A percentile compares a stretch with the other conserved stretches of the same genome.
phyloP scores from a whole-genome alignment of 2,113 vertebrate species.

The Lagopus leucura region DNA sequence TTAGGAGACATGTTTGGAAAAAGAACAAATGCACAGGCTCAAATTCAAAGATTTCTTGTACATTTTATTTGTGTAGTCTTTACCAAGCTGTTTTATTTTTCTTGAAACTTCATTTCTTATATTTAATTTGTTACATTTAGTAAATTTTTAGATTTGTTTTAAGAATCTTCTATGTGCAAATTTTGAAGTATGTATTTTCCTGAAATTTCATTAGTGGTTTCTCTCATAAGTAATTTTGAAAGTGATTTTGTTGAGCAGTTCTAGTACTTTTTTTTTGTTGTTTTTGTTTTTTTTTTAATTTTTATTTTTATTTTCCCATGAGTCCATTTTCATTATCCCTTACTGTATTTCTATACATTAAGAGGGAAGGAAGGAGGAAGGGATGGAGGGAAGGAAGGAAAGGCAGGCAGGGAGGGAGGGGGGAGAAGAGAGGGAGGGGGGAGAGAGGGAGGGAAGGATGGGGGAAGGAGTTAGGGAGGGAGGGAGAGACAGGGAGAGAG shows the following conservation, averaged over 20 bases:
- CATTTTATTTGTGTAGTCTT: neutral
- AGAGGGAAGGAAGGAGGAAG: too few species aligned
- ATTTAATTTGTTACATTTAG: neutral
- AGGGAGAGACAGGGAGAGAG: too few species aligned
- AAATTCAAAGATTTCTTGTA: neutral
- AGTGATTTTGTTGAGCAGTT: neutral
- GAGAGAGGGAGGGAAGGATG: too few species aligned
- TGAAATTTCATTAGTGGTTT: constrained; percentile 5
- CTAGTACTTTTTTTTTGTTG: neutral
- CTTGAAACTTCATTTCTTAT: neutral
- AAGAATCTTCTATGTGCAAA: constrained; percentile 4
- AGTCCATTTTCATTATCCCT: constrained; percentile 28
- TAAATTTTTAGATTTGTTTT: neutral
- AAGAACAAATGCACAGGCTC: neutral
- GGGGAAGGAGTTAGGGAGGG: too few species aligned
- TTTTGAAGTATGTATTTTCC: neutral
- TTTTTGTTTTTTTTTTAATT: neutral
- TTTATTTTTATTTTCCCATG: constrained; percentile 54
- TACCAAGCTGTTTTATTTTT: neutral
- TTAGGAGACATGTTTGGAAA: neutral
- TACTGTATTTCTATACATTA: constrained; percentile 62
- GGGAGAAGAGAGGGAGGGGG: too few species aligned
- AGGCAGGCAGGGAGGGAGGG: too few species aligned
- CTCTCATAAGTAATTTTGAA: neutral
- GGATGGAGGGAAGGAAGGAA: too few species aligned